Evolutionary conservation across 1,140 invertebrate species (phyloP), one percentile per base, ranked within the genome.

Genomic region (Drosophila pseudoobscura): DNA sequence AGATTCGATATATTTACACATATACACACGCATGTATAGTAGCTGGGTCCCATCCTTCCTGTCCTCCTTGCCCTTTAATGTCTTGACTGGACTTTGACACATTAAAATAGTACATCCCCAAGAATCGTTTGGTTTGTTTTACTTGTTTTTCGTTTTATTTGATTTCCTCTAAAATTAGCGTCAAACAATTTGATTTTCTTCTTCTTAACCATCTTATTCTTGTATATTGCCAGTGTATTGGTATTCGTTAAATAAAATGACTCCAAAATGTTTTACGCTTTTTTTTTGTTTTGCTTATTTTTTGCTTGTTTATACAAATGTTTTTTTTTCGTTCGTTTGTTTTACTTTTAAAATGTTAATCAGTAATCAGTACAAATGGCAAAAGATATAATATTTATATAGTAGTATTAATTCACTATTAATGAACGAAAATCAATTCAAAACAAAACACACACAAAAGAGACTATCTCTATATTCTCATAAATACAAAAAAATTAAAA

Each of bases 311-410:
- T 46, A 64, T 49, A 64, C 47, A 75, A 64, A 62, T 68, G 13
- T 50, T 60, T 53, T 50, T n/a, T n/a, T 60, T 53, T 69, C 29
- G 47, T 54, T 54, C 11, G 35, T 52, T 57, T 46, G 55, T n/a
- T 46, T 57, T 60, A 52, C 57, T 60, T 51, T 65, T 49, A 68
- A 49, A 20, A 45, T 85, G 76, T 87, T 87, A 88, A 87, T 88
- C 65, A 75, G 75, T 87, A 82, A 88, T 87, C 82, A 88, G 83
- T 87, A 88, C 83, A 87, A 87, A 87, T 87, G 59, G 83, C 83
- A 88, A 82, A 78, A 77, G 55, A 80, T 64, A 69, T 78, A 51
- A 60, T 75, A 61, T 63, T 49, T 53, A 79, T 53, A 65, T 51
- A 47, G 61, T 78, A 74, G 69, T 59, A 83, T 83, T 74, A 78